A percentile compares a stretch with the other conserved stretches of the same genome.
These are phyloP conservation scores for Bilobella aurantiaca DNA, from an alignment of 1,140 invertebrate species.

Conservation along the genomic window DNA sequence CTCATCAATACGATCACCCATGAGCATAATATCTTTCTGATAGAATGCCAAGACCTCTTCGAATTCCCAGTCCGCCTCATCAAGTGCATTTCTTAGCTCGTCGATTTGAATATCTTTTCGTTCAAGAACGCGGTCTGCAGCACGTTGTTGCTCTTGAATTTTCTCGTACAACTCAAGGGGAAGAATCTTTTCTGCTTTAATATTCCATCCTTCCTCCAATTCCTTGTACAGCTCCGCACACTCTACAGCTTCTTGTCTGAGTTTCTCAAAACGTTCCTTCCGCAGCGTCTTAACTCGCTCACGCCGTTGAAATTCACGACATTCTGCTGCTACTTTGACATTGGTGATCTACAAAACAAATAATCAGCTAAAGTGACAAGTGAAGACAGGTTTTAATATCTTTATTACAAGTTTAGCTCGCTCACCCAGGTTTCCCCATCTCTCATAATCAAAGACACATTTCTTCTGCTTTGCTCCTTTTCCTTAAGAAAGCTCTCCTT, in stretches of 20 bases:
- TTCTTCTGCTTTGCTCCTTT: too few relatives aligned
- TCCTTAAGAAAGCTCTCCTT: too few relatives aligned
- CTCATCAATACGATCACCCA: constrained; percentile 34
- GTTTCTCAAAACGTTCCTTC: constrained; percentile 14
- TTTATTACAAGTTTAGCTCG: too few relatives aligned
- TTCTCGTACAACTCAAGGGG: constrained; percentile 27
- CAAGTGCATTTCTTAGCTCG: constrained; percentile 19
- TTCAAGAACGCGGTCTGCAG: constrained; percentile 23
- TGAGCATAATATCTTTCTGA: constrained; percentile 32
- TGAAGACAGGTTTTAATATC: background rate
- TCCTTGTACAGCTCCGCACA: constrained; percentile 22
- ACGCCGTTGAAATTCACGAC: constrained; percentile 21
- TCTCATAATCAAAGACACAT: too few relatives aligned
- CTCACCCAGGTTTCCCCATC: too few relatives aligned
- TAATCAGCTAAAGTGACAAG: background rate
- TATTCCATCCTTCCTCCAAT: constrained; percentile 23
- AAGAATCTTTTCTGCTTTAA: constrained; percentile 23
- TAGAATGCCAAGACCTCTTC: constrained; percentile 29
- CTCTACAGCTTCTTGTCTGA: constrained; percentile 25
- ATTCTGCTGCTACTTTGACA: constrained; percentile 31
- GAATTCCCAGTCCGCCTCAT: constrained; percentile 29
- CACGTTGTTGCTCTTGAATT: constrained; percentile 27
- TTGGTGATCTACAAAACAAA: constrained; percentile 27
- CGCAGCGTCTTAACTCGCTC: constrained; percentile 7
- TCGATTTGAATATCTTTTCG: constrained; percentile 28